Evolutionary conservation across 2,888 invertebrate genomes (phyloP).

Genomic region (Helicoverpa assulta): DNA sequence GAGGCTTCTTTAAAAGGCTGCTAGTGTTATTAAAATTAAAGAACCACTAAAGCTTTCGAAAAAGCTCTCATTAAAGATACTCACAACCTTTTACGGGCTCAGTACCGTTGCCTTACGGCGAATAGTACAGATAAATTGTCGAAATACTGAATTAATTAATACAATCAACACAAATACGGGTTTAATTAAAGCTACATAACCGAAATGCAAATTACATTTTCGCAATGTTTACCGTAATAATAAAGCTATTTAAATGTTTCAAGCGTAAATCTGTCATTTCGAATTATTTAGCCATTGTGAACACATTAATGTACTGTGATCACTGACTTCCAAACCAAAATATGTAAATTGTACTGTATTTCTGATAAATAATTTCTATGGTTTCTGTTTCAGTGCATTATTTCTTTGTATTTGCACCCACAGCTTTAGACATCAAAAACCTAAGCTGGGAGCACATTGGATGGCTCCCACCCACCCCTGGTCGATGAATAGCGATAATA

Average conservation of each 20-base stretch:
- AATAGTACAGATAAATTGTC: conserved; percentile 2
- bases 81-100: too few relatives aligned
- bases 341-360: too few relatives aligned
- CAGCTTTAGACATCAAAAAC: neutral
- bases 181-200: conserved; percentile 9
- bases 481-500: conserved; percentile 38
- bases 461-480: conserved; percentile 26
- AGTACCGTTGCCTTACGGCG: neutral
- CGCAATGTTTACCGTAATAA: conserved; percentile 2
- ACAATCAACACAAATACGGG: conserved; percentile 1
- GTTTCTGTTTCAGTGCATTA: neutral
- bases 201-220: conserved; percentile 11
- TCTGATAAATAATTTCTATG: too few relatives aligned
- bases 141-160: conserved; percentile 1
- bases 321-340: neutral
- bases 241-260: conserved; percentile 22
- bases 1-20: too few relatives aligned
- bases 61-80: too few relatives aligned
- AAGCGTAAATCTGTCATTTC: conserved; percentile 5
- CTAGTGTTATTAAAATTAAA: too few relatives aligned
- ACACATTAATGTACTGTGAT: neutral
- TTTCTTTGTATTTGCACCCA: neutral
- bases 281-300: neutral
- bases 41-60: too few relatives aligned
- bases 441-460: conserved; percentile 18